A percentile compares a stretch with the other conserved stretches of the same genome.
Conservation (phyloP, 2,888 invertebrate genomes). For the Sarcophaga variegata region DNA sequence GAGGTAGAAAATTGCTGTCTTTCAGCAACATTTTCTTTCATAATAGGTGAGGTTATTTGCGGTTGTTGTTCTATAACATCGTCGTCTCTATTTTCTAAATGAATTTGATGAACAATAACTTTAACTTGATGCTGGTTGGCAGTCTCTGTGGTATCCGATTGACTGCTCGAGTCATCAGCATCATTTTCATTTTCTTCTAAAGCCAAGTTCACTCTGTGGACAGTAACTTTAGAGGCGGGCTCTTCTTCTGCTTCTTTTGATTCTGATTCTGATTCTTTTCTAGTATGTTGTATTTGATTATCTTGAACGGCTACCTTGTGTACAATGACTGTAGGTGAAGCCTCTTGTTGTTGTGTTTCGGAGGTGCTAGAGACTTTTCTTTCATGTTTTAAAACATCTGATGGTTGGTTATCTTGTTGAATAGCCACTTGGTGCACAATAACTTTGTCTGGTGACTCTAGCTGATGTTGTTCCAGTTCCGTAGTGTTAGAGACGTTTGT, state of each 20-base stretch:
- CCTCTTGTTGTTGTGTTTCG: background rate
- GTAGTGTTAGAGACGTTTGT: too few species aligned
- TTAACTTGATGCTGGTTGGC: slow-evolving; percentile 70
- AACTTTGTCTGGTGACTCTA: background rate
- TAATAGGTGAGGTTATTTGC: slow-evolving; percentile 62
- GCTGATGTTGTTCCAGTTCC: too few species aligned
- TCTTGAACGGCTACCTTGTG: background rate
- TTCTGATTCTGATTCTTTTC: slow-evolving; percentile 13
- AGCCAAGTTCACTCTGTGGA: background rate
- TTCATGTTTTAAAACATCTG: background rate
- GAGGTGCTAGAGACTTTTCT: background rate
- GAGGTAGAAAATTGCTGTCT: slow-evolving; percentile 7
- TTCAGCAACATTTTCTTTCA: slow-evolving; percentile 50
- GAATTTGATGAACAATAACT: slow-evolving; percentile 76
- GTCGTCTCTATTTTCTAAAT: slow-evolving; percentile 42
- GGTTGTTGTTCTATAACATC: slow-evolving; percentile 22
- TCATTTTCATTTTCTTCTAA: background rate
- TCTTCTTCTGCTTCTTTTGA: slow-evolving; percentile 5
- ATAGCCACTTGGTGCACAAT: background rate
- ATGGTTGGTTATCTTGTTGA: too few species aligned
- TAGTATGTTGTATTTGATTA: background rate
- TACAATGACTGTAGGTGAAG: slow-evolving; percentile 1
- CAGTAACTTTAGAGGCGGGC: background rate
- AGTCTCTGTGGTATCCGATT: background rate
- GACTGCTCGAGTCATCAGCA: background rate